Percentiles rank a stretch among this genome's conserved stretches.
phyloP scores from a whole-genome alignment of 2,113 vertebrate species.

The Perca schrenkii region DNA sequence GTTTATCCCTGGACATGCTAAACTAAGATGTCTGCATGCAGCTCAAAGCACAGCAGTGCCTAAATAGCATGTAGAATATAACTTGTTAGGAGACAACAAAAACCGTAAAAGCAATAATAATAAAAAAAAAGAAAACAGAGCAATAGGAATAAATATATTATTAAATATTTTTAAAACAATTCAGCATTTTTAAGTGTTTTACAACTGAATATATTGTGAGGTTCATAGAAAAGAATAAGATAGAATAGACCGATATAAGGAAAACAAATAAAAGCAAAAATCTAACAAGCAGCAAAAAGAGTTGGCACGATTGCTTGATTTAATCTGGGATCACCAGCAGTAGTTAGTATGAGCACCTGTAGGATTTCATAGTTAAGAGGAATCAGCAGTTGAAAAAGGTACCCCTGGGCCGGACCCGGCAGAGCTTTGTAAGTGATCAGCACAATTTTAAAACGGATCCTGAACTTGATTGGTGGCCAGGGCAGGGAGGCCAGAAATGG shows the following conservation, averaged over 20 bases:
- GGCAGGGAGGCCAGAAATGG: background rate
- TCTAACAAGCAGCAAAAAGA: background rate
- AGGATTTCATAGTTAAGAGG: constrained; percentile 26
- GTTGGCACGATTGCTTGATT: background rate
- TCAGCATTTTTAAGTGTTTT: background rate
- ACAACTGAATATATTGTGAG: background rate
- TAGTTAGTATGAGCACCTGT: constrained; percentile 16
- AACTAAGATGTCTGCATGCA: background rate
- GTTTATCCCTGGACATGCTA: no score
- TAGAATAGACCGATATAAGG: background rate
- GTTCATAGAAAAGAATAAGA: background rate
- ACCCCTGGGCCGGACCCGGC: constrained; percentile 1
- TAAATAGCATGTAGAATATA: background rate
- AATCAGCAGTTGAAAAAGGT: constrained; percentile 53
- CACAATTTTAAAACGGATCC: constrained; percentile 37
- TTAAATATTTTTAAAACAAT: background rate
- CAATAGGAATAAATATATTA: no score
- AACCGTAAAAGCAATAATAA: background rate
- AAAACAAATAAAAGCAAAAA: background rate
- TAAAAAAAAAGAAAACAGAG: background rate
- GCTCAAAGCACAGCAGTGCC: background rate
- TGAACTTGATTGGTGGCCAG: constrained; percentile 3
- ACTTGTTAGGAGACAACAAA: background rate
- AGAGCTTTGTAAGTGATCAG: constrained; percentile 35
- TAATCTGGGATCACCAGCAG: constrained; percentile 16